Conservation (phyloP, 2,888 invertebrate genomes). For the Stomorhina lunata region DNA sequence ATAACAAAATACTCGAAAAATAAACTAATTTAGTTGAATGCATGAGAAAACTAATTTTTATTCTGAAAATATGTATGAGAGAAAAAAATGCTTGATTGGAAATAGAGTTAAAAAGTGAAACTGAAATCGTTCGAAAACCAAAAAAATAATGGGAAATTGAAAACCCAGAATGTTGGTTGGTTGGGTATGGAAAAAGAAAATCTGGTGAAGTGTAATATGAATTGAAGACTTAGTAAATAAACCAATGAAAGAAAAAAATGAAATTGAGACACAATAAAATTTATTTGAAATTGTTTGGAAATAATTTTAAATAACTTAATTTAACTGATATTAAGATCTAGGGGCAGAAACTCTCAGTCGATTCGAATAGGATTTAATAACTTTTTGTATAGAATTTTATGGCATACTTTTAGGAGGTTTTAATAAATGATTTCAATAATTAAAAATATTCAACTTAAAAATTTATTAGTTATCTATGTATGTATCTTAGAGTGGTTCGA, state of each 20-base stretch:
- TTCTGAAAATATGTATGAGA: constrained; percentile 2
- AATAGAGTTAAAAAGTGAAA: constrained; percentile 18
- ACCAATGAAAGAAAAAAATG: neutral
- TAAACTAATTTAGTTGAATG: constrained; percentile 27
- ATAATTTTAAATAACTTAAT: too few relatives aligned
- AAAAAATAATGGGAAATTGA: neutral
- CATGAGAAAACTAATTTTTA: constrained; percentile 25
- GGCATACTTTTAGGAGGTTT: too few relatives aligned
- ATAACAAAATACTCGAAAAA: constrained; percentile 27
- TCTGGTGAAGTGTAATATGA: neutral
- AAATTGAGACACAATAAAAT: neutral
- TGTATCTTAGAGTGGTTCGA: too few relatives aligned
- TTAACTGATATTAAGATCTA: too few relatives aligned
- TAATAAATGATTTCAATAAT: too few relatives aligned
- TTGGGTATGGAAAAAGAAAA: too few relatives aligned
- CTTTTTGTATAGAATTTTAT: too few relatives aligned
- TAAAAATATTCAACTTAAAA: too few relatives aligned
- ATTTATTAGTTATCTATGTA: too few relatives aligned
- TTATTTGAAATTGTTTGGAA: too few relatives aligned
- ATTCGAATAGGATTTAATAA: too few relatives aligned
- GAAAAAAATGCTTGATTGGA: constrained; percentile 12
- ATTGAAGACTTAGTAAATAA: neutral
- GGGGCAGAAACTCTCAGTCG: too few relatives aligned
- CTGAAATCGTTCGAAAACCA: constrained; percentile 15
- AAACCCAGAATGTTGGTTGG: neutral